Evolutionary conservation across 2,797 vertebrate species (phyloP).

Genomic region (Adrianichthys oophorus): DNA sequence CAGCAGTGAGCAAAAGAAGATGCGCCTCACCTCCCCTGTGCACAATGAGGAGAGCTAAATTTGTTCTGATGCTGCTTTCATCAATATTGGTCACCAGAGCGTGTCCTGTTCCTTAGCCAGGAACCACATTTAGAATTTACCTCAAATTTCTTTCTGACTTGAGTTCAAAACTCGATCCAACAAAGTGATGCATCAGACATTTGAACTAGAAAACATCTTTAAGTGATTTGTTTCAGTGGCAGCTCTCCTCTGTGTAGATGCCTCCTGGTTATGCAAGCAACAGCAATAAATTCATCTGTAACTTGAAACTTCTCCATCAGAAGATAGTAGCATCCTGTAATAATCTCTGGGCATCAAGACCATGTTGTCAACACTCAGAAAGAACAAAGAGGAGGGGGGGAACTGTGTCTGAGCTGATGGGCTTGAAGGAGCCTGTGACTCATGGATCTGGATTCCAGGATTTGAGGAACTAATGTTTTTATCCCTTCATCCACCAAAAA

Average conservation of each 20-base stretch:
- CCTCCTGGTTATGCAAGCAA: conserved; percentile 17
- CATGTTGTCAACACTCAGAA: not conserved
- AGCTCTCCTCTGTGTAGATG: conserved; percentile 4
- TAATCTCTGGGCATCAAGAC: too few relatives aligned
- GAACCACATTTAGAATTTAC: not conserved
- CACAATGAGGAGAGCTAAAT: not conserved
- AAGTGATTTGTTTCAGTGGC: not conserved
- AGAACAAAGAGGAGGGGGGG: too few relatives aligned
- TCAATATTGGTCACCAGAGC: not conserved
- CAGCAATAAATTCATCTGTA: conserved; percentile 15
- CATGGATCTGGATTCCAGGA: conserved; percentile 4
- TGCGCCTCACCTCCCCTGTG: not conserved
- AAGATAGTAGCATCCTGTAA: too few relatives aligned
- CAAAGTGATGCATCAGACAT: not conserved
- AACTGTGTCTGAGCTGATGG: not conserved
- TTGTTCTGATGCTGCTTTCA: not conserved
- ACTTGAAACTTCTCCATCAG: conserved; percentile 19
- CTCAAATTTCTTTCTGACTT: not conserved
- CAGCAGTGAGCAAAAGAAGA: conserved; percentile 20
- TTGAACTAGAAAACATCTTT: not conserved
- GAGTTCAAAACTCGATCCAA: not conserved
- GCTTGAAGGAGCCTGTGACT: conserved; percentile 1
- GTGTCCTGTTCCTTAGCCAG: not conserved
- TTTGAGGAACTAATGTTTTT: conserved; percentile 7
- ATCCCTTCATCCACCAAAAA: conserved; percentile 10